Percentiles rank a stretch among this genome's conserved stretches.
Conservation (phyloP, 2,113 vertebrate genomes). For the Megalops atlanticus region DNA sequence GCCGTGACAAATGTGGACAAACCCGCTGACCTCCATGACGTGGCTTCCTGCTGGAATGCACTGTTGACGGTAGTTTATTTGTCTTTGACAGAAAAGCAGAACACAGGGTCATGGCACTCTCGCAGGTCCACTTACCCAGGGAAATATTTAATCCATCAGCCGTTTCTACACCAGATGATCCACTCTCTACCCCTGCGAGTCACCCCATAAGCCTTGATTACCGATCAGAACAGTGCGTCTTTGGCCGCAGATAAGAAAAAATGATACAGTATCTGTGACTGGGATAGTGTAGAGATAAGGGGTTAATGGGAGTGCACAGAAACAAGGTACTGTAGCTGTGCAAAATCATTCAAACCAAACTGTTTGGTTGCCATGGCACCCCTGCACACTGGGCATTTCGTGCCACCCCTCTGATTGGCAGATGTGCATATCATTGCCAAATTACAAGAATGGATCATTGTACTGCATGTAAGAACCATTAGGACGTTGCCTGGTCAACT, state of each 20-base stretch:
- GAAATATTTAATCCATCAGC: slow-evolving; percentile 24
- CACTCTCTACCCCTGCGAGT: not conserved
- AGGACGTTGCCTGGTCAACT: not conserved
- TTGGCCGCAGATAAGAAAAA: not conserved
- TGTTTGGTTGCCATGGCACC: slow-evolving; percentile 13
- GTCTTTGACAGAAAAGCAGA: not conserved
- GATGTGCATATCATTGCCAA: slow-evolving; percentile 8
- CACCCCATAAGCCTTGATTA: not conserved
- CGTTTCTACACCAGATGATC: not conserved
- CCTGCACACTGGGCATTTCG: not conserved
- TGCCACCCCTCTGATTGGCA: not conserved
- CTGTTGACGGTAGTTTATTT: not conserved
- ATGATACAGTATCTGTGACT: not conserved
- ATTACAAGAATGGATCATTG: slow-evolving; percentile 6
- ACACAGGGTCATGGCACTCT: not conserved
- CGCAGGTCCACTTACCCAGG: not conserved
- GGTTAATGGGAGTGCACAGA: not conserved
- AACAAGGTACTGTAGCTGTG: not conserved
- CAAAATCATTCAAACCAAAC: slow-evolving; percentile 5
- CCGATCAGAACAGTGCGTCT: not conserved
- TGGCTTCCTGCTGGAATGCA: slow-evolving; percentile 3
- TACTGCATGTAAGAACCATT: slow-evolving; percentile 3
- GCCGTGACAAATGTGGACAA: not conserved
- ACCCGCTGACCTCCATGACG: not conserved
- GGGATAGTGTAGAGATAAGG: not conserved